phyloP scores from a whole-genome alignment of 2,113 vertebrate genomes.

The Zingel zingel region DNA sequence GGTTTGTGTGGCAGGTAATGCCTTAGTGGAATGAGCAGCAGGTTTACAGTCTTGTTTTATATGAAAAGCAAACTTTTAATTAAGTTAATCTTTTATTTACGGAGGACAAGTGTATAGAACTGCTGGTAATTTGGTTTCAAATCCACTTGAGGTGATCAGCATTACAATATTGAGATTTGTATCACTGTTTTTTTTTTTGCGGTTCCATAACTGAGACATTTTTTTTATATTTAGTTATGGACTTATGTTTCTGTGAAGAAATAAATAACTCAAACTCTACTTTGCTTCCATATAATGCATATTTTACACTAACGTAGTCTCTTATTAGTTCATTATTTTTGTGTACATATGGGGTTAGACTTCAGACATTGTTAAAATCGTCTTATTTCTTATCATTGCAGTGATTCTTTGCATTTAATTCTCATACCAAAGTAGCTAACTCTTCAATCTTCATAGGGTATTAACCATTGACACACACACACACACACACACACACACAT shows the following conservation, averaged over 20 bases:
- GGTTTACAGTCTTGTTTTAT: constrained; percentile 39
- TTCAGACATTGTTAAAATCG: not conserved
- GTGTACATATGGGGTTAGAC: not conserved
- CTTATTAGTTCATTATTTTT: not conserved
- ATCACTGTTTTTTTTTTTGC: constrained; percentile 6
- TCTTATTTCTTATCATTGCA: not conserved
- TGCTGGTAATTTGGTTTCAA: not conserved
- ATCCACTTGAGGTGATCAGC: not conserved
- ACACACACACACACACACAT: no score
- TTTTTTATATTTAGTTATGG: constrained; percentile 39
- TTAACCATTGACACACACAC: no score
- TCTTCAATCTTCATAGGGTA: not conserved
- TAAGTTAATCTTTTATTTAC: not conserved
- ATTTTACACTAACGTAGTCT: not conserved
- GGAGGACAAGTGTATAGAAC: not conserved
- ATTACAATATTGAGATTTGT: not conserved
- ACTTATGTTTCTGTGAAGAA: constrained; percentile 27
- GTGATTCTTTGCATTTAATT: no score
- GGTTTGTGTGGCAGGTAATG: not conserved
- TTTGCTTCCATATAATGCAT: not conserved
- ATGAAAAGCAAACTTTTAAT: constrained; percentile 6
- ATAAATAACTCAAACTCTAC: constrained; percentile 23
- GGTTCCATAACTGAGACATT: constrained; percentile 19
- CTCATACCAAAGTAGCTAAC: not conserved
- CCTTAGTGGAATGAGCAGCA: not conserved